phyloP scores from a whole-genome alignment of 2,113 vertebrate genomes.

The Odobenus rosmarus region DNA sequence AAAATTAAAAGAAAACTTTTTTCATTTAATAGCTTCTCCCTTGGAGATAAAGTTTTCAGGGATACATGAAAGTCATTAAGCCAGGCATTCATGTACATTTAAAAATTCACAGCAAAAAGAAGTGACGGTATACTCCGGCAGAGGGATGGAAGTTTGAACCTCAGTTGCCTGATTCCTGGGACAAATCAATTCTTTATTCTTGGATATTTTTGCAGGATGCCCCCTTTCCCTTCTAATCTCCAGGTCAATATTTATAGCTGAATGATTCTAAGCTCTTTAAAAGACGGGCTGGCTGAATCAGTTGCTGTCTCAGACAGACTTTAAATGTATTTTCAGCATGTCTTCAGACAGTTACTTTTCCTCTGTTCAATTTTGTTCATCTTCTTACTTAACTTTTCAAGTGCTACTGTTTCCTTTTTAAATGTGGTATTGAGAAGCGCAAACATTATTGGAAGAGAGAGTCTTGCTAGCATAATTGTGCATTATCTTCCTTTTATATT shows the following conservation, averaged over 20 bases:
- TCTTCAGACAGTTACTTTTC: constrained; percentile 74
- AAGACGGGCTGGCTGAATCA: constrained; percentile 28
- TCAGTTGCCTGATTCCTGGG: not conserved
- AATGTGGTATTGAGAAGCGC: constrained; percentile 69
- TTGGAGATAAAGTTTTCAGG: not conserved
- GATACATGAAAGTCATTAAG: constrained; percentile 20
- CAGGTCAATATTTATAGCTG: constrained; percentile 2
- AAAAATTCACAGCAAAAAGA: not conserved
- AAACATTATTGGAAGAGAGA: constrained; percentile 75
- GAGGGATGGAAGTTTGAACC: not conserved
- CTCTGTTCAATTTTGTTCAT: constrained; percentile 72
- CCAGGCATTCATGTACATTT: not conserved
- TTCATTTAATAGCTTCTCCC: not conserved
- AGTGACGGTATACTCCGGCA: not conserved
- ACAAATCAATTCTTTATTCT: not conserved
- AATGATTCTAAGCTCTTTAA: not conserved
- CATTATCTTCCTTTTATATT: constrained; percentile 79
- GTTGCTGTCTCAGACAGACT: constrained; percentile 59
- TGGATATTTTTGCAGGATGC: not conserved
- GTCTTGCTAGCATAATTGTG: constrained; percentile 74
- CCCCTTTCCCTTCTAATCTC: not conserved
- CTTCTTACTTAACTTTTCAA: constrained; percentile 79
- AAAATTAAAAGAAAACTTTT: constrained; percentile 10
- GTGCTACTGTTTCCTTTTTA: constrained; percentile 77
- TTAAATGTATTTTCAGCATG: constrained; percentile 68